phyloP scores from a whole-genome alignment of 2,113 vertebrate genomes.

The Lanius ludovicianus region DNA sequence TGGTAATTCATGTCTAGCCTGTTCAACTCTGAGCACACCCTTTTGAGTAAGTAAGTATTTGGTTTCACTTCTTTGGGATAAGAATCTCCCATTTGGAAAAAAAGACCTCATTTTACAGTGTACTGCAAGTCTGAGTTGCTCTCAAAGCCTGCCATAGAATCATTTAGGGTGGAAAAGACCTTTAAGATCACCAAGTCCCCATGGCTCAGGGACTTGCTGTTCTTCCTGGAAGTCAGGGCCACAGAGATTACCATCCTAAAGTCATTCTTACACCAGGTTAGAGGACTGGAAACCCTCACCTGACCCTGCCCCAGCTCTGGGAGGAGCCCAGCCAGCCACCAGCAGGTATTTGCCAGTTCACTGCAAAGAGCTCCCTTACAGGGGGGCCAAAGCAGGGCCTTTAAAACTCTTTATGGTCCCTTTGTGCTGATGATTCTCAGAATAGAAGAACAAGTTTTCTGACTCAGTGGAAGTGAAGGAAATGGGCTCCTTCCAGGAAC shows the following conservation, averaged over 20 bases:
- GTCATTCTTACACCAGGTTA: background rate
- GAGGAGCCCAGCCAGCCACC: background rate
- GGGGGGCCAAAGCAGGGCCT: background rate
- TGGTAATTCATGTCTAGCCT: background rate
- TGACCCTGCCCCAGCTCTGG: background rate
- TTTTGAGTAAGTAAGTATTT: background rate
- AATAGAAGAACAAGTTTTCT: background rate
- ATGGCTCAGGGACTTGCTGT: background rate
- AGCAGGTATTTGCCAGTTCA: background rate
- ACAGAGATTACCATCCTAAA: background rate
- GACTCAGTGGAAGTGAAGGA: background rate
- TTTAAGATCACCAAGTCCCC: background rate
- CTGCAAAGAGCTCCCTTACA: background rate
- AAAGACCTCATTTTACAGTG: background rate
- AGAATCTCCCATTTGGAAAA: background rate
- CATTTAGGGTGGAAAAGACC: background rate
- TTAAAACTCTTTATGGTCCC: conserved; percentile 1
- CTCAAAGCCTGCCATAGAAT: background rate
- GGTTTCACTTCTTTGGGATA: background rate
- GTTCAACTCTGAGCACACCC: background rate
- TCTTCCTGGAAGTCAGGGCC: background rate
- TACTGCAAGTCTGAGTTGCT: background rate
- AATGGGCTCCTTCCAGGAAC: background rate
- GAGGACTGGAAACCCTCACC: background rate
- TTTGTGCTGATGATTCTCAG: background rate